Evolutionary conservation across 2,797 vertebrate species (phyloP).

Genomic region (Alfaro cultratus): DNA sequence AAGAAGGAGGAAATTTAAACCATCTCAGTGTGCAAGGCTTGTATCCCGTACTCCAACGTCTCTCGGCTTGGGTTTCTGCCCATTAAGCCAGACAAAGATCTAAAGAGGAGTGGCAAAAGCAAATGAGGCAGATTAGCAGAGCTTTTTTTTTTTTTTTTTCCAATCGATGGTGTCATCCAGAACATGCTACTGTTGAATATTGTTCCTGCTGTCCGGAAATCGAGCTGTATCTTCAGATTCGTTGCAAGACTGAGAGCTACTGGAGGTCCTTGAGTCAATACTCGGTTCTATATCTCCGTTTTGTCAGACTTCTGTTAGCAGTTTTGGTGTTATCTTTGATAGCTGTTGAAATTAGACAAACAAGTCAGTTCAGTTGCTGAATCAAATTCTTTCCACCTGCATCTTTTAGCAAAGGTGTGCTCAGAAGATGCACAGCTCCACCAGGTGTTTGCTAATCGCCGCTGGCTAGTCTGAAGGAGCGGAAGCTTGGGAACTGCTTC

Average conservation of each 20-base stretch:
- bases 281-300: too few species aligned
- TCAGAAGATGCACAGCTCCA: too few species aligned
- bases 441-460: too few species aligned
- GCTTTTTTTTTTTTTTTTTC: neutral
- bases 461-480: too few species aligned
- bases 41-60: neutral
- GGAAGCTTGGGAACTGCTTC: too few species aligned
- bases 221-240: neutral
- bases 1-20: neutral
- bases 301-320: too few species aligned
- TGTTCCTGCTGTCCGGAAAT: neutral
- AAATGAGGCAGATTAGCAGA: neutral
- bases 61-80: neutral
- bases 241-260: neutral
- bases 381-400: too few species aligned
- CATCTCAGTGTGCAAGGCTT: neutral
- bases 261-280: neutral
- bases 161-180: neutral
- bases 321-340: too few species aligned
- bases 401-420: too few species aligned
- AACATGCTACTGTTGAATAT: neutral
- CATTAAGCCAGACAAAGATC: neutral
- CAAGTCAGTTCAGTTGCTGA: too few species aligned
- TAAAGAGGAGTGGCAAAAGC: neutral
- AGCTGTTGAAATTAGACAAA: too few species aligned